Percentiles rank a stretch among this genome's conserved stretches.
Evolutionary conservation across 2,797 vertebrate species (phyloP).

Genomic region (Molossus molossus): DNA sequence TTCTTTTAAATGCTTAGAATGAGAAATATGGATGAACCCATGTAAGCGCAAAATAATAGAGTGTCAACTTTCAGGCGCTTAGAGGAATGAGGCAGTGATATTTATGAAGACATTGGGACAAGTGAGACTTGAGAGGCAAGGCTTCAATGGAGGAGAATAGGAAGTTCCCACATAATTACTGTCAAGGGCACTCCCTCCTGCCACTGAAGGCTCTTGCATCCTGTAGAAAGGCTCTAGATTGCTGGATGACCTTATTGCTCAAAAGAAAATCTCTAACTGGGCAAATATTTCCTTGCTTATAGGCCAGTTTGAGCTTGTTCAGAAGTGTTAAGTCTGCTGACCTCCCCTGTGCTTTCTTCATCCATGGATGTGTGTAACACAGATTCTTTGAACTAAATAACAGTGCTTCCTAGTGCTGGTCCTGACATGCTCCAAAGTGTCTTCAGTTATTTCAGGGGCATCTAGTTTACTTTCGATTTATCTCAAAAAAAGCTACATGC

Average conservation of each 20-base stretch:
- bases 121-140: conserved; percentile 48
- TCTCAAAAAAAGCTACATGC: conserved; percentile 25
- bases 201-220: conserved; percentile 25
- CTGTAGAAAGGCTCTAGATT: conserved; percentile 57
- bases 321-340: background rate
- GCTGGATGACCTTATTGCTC: conserved; percentile 69
- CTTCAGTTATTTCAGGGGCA: conserved; percentile 51
- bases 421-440: conserved; percentile 56
- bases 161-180: conserved; percentile 61
- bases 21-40: conserved; percentile 51
- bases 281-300: conserved; percentile 61
- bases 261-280: conserved; percentile 62
- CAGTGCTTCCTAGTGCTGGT: conserved; percentile 1
- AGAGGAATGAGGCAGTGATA: conserved; percentile 42
- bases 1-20: conserved; percentile 61
- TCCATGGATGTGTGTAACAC: conserved; percentile 9
- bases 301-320: conserved; percentile 70
- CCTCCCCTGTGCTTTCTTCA: conserved; percentile 47
- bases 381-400: conserved; percentile 75
- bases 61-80: background rate
- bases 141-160: conserved; percentile 54
- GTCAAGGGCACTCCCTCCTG: conserved; percentile 47
- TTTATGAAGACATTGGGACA: conserved; percentile 9
- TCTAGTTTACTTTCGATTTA: conserved; percentile 70
- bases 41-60: conserved; percentile 37